Conservation (phyloP, 2,113 vertebrate species). For the Cynopterus brachyotis region DNA sequence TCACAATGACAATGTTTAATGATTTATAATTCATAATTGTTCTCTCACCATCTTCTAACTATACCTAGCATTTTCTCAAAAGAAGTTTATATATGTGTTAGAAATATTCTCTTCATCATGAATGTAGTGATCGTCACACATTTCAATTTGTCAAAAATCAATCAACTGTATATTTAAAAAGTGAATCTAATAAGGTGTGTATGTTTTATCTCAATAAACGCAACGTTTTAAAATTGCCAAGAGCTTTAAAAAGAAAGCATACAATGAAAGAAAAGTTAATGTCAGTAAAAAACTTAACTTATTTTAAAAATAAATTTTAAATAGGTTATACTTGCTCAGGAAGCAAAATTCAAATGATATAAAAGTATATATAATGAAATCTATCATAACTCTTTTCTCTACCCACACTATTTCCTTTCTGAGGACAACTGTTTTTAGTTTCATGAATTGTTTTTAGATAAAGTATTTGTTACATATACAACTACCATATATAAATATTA, state of each 20-base stretch:
- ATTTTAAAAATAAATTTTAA: not conserved
- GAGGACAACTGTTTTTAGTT: not conserved
- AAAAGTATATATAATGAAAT: not conserved
- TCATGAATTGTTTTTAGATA: not conserved
- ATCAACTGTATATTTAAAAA: not conserved
- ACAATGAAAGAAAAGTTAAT: not conserved
- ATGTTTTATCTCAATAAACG: not conserved
- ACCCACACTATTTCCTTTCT: not conserved
- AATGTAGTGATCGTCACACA: not conserved
- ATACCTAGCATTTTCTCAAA: not conserved
- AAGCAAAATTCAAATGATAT: not conserved
- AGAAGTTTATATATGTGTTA: not conserved
- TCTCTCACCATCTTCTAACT: not conserved
- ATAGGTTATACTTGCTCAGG: not conserved
- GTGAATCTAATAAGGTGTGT: not conserved
- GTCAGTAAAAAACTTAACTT: not conserved
- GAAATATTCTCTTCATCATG: not conserved
- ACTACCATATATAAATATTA: not conserved
- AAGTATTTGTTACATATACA: not conserved
- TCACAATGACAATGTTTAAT: not conserved
- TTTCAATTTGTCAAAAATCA: not conserved
- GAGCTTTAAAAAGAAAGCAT: not conserved
- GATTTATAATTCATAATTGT: not conserved
- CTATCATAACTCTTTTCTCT: not conserved
- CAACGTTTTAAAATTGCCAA: not conserved